A percentile compares a stretch with the other conserved stretches of the same genome.
phyloP scores from a whole-genome alignment of 2,113 vertebrate species.

The Glaucidium brasilianum region DNA sequence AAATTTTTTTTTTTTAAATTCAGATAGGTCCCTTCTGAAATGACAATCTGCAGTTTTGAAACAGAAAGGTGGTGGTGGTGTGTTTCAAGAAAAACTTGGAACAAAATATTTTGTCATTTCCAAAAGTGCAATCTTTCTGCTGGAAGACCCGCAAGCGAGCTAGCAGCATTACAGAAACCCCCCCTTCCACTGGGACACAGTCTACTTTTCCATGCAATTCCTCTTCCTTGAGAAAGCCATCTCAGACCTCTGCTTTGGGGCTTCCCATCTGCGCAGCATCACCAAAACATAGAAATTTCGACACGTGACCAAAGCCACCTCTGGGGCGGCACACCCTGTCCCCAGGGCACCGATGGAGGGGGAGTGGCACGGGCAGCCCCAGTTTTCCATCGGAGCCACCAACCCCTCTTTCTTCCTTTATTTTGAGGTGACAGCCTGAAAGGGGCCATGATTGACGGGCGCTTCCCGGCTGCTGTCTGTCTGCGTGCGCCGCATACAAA shows the following conservation, averaged over 20 bases:
- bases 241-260: background rate
- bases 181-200: background rate
- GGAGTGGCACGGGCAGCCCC: fast-evolving
- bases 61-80: background rate
- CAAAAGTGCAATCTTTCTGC: background rate
- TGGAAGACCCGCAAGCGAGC: background rate
- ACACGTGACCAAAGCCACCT: background rate
- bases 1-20: background rate
- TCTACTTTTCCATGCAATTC: background rate
- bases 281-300: background rate
- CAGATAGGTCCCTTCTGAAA: background rate
- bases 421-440: conserved; percentile 10
- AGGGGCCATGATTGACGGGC: conserved; percentile 38
- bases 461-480: conserved; percentile 50
- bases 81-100: background rate
- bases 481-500: conserved; percentile 36
- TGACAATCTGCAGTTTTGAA: background rate
- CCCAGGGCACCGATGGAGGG: fast-evolving
- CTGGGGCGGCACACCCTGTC: fast-evolving
- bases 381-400: background rate
- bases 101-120: background rate
- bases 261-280: background rate
- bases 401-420: background rate
- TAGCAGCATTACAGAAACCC: fast-evolving
- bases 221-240: background rate